These are phyloP conservation scores for Hypotaenidia philippensis DNA, from an alignment of 2,797 vertebrate genomes.

Conservation along the genomic window DNA sequence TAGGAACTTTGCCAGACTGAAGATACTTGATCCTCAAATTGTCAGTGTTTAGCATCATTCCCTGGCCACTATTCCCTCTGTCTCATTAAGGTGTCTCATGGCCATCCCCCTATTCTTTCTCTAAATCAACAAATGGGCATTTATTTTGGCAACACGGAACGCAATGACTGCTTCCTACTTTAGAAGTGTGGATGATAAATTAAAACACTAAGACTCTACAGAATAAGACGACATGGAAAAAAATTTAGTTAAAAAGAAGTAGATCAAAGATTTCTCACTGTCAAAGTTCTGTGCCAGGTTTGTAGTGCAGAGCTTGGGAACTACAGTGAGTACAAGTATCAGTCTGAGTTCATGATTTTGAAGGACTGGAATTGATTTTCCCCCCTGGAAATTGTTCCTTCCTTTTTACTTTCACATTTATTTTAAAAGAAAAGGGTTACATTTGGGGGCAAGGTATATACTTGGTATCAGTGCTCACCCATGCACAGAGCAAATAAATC, in stretches of 20 bases:
- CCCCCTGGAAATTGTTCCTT: background rate
- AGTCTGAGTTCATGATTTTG: background rate
- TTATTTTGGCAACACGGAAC: background rate
- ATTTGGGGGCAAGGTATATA: background rate
- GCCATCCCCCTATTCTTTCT: background rate
- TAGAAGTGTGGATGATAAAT: background rate
- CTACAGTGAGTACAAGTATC: background rate
- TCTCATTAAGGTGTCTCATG: background rate
- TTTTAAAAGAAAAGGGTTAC: background rate
- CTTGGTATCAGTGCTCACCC: background rate
- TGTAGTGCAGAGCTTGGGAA: background rate
- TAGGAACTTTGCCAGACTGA: background rate
- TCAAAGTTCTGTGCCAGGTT: background rate
- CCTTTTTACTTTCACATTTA: background rate
- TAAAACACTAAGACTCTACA: background rate
- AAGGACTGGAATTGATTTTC: background rate
- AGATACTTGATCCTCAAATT: background rate
- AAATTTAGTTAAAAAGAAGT: background rate
- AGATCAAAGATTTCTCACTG: background rate
- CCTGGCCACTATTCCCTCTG: background rate
- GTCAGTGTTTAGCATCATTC: background rate
- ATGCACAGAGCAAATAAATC: background rate
- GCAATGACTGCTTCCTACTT: background rate
- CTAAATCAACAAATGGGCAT: background rate
- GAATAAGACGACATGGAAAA: background rate